These are phyloP conservation scores for Sceliomorpha sp. DNA, from an alignment of 2,888 invertebrate genomes.

Conservation along the genomic window DNA sequence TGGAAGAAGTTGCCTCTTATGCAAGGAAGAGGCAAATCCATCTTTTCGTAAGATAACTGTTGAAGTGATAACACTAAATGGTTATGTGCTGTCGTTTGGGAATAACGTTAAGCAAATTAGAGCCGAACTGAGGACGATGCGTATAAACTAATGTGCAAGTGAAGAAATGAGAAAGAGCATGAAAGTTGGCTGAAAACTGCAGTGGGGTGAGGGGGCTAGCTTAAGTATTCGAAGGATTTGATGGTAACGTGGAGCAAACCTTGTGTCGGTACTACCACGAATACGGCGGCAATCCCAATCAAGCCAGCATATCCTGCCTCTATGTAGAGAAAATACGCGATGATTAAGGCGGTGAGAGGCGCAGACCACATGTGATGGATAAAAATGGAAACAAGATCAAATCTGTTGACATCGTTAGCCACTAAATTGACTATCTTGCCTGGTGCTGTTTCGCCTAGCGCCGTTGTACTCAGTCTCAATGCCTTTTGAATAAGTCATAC, in stretches of 20 bases:
- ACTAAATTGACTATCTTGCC: constrained; percentile 80
- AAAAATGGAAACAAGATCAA: constrained; percentile 94
- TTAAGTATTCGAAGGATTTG: too few relatives aligned
- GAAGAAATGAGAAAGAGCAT: too few relatives aligned
- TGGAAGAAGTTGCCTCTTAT: too few relatives aligned
- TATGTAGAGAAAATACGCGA: constrained; percentile 89
- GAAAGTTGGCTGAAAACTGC: too few relatives aligned
- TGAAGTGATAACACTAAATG: too few relatives aligned
- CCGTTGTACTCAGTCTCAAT: constrained; percentile 74
- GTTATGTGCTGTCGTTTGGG: too few relatives aligned
- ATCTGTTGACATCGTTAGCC: constrained; percentile 96
- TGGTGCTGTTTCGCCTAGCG: constrained; percentile 89
- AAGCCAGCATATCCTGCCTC: constrained; percentile 89
- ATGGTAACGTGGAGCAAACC: constrained; percentile 79
- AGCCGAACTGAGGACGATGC: too few relatives aligned
- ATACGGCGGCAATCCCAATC: constrained; percentile 90
- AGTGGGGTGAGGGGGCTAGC: too few relatives aligned
- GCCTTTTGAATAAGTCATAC: constrained; percentile 44
- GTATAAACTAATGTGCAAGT: too few relatives aligned
- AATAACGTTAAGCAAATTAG: too few relatives aligned
- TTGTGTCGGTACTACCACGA: constrained; percentile 93
- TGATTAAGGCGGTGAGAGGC: constrained; percentile 86
- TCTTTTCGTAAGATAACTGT: too few relatives aligned
- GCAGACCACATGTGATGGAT: constrained; percentile 95
- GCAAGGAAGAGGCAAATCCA: too few relatives aligned